phyloP scores from a whole-genome alignment of 1,140 invertebrate species.

The Cyphomyrmex costatus region DNA sequence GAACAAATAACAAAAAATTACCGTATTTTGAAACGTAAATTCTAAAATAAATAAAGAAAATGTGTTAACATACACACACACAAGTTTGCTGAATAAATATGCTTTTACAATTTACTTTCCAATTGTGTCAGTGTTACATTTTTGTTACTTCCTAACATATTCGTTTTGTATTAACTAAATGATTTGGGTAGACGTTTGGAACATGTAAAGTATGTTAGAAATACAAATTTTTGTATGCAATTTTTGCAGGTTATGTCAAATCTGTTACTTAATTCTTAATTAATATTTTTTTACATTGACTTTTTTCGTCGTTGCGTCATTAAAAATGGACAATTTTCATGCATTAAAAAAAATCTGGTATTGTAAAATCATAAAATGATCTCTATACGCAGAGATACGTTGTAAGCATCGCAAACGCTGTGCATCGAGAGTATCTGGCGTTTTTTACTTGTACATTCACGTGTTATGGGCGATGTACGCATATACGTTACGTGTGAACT shows the following conservation, averaged over 20 bases:
- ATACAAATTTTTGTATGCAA: no score
- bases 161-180: no score
- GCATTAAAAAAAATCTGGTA: conserved; percentile 22
- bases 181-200: no score
- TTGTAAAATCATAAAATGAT: conserved; percentile 18
- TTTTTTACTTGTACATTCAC: conserved; percentile 4
- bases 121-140: no score
- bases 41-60: no score
- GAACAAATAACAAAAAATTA: no score
- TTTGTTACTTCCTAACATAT: no score
- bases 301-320: not conserved
- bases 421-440: not conserved
- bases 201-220: no score
- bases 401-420: not conserved
- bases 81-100: no score
- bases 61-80: no score
- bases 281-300: not conserved
- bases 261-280: not conserved
- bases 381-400: not conserved
- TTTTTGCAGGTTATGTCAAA: not conserved
- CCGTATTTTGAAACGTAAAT: no score
- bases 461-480: not conserved
- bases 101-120: no score
- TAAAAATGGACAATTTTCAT: conserved; percentile 14
- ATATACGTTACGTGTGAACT: not conserved